Evolutionary conservation across 2,888 invertebrate species (phyloP), one percentile per base, ranked within the genome.

Genomic region (Nemoura dubitans): DNA sequence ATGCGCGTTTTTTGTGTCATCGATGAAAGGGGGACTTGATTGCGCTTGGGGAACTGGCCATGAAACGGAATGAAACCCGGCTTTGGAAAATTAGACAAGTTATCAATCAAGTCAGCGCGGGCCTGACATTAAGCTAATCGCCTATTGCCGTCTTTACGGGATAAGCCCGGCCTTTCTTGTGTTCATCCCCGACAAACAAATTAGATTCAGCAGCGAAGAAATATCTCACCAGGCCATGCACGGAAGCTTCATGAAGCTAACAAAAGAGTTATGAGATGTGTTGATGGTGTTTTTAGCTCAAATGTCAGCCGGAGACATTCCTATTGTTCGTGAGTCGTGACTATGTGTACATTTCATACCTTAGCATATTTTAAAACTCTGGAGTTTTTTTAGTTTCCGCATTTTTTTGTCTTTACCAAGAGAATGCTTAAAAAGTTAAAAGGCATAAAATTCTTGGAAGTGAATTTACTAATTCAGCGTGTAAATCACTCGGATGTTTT

Each of bases 381-480:
- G 28, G 59, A 2, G 3, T 59, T 10, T 59, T 59, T 59, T 59
- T 59, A 10, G 59, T 59, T 59, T 14, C 6, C 14, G 16, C 2
- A 7, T 7, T 81, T 81, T 81, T 78, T 81, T 59, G 14, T 26
- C 28, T 42, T 14, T 14, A 27, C 16, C 26, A 25, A 76, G 29
- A 59, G 84, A 84, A 84, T 84, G 59, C 59, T 59, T 59, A 27
- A 27, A 76, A n/a, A 84, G 14, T 25, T 59, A 27, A 27, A 76
- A n/a, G 76, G 14, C 28, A 84, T 76, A 76, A 84, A 76, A 59
- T 26, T 59, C 81, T 81, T 30, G 84, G 0, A 30, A 84, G 84
- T 84, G 84, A 84, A 84, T 84, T 84, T 84, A 84, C 59, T 84
- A 84, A 84, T 84, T 84, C 84, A 84, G 84, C 21, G n/a, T 84